These are phyloP conservation scores for Pipistrellus pipistrellus DNA, from an alignment of 2,797 vertebrate species.

Conservation along the genomic window DNA sequence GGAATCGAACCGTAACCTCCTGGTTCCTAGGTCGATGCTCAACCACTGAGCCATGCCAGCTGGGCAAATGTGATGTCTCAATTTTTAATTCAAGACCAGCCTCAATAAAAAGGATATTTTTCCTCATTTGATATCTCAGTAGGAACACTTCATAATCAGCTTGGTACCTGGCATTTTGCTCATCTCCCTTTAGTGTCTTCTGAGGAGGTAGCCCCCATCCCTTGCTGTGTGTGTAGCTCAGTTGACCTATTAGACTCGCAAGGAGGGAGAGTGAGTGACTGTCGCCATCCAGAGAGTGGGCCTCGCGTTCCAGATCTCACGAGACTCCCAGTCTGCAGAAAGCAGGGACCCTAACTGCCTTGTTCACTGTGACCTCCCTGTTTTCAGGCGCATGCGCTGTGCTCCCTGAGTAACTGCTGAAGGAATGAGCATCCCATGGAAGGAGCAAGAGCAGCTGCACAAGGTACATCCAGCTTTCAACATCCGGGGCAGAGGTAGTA, in stretches of 20 bases:
- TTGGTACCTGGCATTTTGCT: neutral
- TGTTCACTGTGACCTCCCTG: neutral
- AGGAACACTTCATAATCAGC: neutral
- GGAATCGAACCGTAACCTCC: no score
- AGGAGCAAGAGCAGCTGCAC: neutral
- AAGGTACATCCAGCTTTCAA: neutral
- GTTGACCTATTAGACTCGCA: neutral
- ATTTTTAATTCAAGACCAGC: constrained; percentile 37
- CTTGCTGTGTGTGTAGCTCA: neutral
- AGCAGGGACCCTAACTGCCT: neutral
- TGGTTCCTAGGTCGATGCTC: no score
- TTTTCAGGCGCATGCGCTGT: neutral
- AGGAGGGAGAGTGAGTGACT: neutral
- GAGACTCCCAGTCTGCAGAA: neutral
- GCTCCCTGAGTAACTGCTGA: neutral
- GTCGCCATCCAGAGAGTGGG: neutral
- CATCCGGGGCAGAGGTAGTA: neutral
- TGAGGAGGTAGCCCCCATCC: neutral
- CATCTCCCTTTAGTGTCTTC: neutral
- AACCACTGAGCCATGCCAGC: no score
- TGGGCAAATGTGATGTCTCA: neutral
- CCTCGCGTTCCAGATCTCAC: neutral
- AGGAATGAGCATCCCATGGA: constrained; percentile 20
- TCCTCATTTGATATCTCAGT: neutral
- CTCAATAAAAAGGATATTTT: neutral